Percentiles rank a stretch among this genome's conserved stretches.
These are phyloP conservation scores for Hymenochirus boettgeri DNA, from an alignment of 2,113 vertebrate species.

Conservation along the genomic window DNA sequence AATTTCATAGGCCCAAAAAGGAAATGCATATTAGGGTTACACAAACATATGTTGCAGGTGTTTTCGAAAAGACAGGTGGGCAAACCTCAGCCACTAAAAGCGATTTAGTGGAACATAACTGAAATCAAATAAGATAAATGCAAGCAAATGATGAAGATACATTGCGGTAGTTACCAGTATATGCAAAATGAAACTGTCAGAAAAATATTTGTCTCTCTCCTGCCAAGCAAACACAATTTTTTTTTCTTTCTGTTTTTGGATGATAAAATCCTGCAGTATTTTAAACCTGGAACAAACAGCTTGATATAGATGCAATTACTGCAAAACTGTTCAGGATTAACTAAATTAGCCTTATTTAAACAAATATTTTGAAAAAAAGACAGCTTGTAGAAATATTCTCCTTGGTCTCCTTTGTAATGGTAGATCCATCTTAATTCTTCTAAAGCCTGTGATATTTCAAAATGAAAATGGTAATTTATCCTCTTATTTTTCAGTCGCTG, in stretches of 20 bases:
- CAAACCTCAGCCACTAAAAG: slow-evolving; percentile 59
- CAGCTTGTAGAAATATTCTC: slow-evolving; percentile 51
- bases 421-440: slow-evolving; percentile 56
- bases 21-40: slow-evolving; percentile 65
- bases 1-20: slow-evolving; percentile 64
- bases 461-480: slow-evolving; percentile 54
- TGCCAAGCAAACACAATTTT: slow-evolving; percentile 45
- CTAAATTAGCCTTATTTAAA: slow-evolving; percentile 54
- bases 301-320: slow-evolving; percentile 53
- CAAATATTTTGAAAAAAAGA: slow-evolving; percentile 56
- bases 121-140: slow-evolving; percentile 61
- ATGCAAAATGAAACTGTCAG: slow-evolving; percentile 45
- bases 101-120: slow-evolving; percentile 56
- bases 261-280: slow-evolving; percentile 46
- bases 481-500: slow-evolving; percentile 54
- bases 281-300: slow-evolving; percentile 57
- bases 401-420: slow-evolving; percentile 50
- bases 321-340: slow-evolving; percentile 52
- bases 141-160: slow-evolving; percentile 53
- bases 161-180: slow-evolving; percentile 42
- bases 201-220: slow-evolving; percentile 60
- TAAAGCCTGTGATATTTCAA: slow-evolving; percentile 53
- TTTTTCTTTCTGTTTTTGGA: slow-evolving; percentile 33
- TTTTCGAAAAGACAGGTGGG: slow-evolving; percentile 69
- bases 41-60: slow-evolving; percentile 71